A percentile compares a stretch with the other conserved stretches of the same genome.
Evolutionary conservation across 2,113 vertebrate species (phyloP).

Genomic region (Montifringilla adamsi): DNA sequence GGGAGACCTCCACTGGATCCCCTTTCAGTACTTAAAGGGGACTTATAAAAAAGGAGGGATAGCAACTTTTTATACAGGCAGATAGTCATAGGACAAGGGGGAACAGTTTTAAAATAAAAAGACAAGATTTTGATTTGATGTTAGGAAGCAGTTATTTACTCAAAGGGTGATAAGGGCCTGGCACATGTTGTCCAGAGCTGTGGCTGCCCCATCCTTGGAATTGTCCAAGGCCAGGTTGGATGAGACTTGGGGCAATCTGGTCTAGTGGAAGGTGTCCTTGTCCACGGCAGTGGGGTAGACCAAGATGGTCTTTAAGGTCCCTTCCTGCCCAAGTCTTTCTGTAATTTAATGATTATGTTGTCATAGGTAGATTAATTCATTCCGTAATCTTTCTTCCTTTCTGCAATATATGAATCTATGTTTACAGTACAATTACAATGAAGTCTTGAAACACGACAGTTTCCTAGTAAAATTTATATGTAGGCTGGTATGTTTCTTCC

Average conservation of each 20-base stretch:
- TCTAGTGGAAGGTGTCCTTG: neutral
- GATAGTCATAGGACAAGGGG: neutral
- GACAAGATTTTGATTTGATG: neutral
- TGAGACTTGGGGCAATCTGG: neutral
- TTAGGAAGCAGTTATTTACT: neutral
- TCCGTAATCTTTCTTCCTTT: neutral
- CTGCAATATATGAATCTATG: neutral
- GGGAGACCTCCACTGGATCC: neutral
- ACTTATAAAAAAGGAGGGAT: neutral
- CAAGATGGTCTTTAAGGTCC: neutral
- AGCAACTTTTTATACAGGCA: neutral
- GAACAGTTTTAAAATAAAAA: neutral
- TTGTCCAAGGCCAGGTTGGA: neutral
- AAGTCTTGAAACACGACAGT: neutral
- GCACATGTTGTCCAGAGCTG: neutral
- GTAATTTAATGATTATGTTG: neutral
- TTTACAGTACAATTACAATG: neutral
- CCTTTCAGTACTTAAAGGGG: neutral
- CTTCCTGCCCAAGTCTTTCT: neutral
- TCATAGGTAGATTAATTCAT: neutral
- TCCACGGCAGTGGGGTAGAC: neutral
- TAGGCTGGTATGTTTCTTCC: neutral
- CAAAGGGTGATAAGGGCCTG: neutral
- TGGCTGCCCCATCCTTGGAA: neutral
- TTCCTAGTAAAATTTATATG: neutral